Percentiles rank a stretch among this genome's conserved stretches.
phyloP scores from a whole-genome alignment of 2,888 invertebrate species.

The Gryllus longicercus region DNA sequence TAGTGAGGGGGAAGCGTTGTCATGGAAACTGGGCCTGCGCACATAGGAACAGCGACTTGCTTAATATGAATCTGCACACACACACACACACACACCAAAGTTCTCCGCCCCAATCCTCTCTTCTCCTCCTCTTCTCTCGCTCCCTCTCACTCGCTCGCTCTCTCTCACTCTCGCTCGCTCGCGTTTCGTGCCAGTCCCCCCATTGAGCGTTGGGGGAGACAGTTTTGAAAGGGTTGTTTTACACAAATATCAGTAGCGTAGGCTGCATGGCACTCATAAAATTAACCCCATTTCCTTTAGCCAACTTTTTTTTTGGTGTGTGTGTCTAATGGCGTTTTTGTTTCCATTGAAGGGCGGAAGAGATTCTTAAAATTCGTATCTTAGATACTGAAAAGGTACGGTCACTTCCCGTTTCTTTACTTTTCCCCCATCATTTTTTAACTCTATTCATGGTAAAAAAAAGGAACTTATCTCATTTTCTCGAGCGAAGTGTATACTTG shows the following conservation, averaged over 20 bases:
- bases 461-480: too few relatives aligned
- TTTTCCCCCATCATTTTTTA: too few relatives aligned
- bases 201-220: background rate
- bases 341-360: too few relatives aligned
- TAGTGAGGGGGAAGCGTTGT: background rate
- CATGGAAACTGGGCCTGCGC: background rate
- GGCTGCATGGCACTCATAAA: background rate
- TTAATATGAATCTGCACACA: constrained; percentile 3
- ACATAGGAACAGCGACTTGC: background rate
- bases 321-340: background rate
- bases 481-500: too few relatives aligned
- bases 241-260: background rate
- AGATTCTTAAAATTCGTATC: too few relatives aligned
- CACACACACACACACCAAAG: background rate
- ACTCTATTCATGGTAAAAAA: too few relatives aligned
- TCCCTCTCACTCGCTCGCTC: background rate
- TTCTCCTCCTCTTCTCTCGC: too few relatives aligned
- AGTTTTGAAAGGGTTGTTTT: background rate
- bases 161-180: background rate
- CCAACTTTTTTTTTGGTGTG: background rate
- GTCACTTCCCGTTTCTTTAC: too few relatives aligned
- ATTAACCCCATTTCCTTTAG: background rate
- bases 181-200: background rate
- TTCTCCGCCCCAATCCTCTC: too few relatives aligned
- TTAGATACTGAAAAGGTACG: too few relatives aligned